Percentiles rank a stretch among this genome's conserved stretches.
These are phyloP conservation scores for Tor tambroides DNA, from an alignment of 2,113 vertebrate genomes.

Conservation along the genomic window DNA sequence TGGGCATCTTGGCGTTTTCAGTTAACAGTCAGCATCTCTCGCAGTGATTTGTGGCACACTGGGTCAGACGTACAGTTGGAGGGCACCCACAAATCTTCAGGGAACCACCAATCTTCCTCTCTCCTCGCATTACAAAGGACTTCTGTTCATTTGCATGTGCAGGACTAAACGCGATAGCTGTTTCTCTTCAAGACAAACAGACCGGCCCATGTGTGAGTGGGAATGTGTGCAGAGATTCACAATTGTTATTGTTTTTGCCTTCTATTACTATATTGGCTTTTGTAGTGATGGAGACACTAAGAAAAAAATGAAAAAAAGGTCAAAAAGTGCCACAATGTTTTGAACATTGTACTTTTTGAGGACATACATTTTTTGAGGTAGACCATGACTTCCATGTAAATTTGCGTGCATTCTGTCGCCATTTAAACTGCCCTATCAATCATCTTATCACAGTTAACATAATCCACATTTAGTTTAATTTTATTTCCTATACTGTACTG, in stretches of 20 bases:
- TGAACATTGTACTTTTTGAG: background rate
- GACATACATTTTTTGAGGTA: background rate
- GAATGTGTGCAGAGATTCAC: background rate
- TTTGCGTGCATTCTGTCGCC: too few relatives aligned
- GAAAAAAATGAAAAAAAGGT: background rate
- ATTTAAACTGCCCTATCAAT: too few relatives aligned
- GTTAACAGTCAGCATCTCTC: conserved; percentile 75
- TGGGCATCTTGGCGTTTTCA: conserved; percentile 64
- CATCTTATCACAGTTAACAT: too few relatives aligned
- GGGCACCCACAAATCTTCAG: conserved; percentile 66
- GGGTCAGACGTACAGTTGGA: conserved; percentile 63
- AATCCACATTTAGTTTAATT: too few relatives aligned
- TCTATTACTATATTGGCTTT: background rate
- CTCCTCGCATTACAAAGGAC: conserved; percentile 38
- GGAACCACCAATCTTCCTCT: conserved; percentile 37
- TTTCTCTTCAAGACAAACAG: conserved; percentile 17
- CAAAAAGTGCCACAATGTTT: background rate
- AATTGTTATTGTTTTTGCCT: background rate
- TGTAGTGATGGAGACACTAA: background rate
- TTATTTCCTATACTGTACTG: too few relatives aligned
- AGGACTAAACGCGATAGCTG: background rate
- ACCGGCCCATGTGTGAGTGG: background rate
- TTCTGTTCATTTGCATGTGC: conserved; percentile 1
- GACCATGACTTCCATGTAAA: background rate
- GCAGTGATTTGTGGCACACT: conserved; percentile 73